These are phyloP conservation scores for Sitta europaea DNA, from an alignment of 2,113 vertebrate genomes.

Conservation along the genomic window DNA sequence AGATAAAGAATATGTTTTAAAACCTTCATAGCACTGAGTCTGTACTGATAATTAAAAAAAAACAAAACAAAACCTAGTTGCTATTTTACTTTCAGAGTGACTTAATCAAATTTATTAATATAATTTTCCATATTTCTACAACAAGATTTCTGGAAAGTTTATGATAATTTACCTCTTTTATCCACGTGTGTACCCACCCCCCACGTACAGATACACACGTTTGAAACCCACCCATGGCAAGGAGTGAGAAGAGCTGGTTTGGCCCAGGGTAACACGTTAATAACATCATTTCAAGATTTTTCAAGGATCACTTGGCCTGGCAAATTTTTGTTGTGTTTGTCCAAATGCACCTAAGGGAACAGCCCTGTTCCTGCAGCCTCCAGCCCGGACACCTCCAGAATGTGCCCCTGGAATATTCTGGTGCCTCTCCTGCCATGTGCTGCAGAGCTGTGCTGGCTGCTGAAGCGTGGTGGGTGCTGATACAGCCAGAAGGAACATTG, in stretches of 20 bases:
- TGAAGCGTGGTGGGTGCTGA: background rate
- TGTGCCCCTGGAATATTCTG: background rate
- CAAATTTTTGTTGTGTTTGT: background rate
- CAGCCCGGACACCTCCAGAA: background rate
- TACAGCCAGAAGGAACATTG: background rate
- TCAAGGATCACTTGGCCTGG: no score
- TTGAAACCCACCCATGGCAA: background rate
- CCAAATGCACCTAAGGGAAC: background rate
- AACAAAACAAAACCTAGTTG: no score
- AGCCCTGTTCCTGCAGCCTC: background rate
- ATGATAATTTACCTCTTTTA: background rate
- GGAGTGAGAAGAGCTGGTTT: background rate
- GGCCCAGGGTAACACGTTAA: background rate
- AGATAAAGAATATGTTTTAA: background rate
- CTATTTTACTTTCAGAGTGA: background rate
- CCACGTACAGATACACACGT: fast-evolving
- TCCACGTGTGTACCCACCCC: no score
- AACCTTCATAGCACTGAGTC: background rate
- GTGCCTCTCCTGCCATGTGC: background rate
- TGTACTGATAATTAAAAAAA: background rate
- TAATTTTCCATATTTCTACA: background rate
- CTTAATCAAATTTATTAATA: background rate
- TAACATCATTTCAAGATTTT: no score
- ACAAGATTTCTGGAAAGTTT: background rate
- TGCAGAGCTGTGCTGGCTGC: background rate